Evolutionary conservation across 2,888 invertebrate genomes (phyloP), one percentile per base, ranked within the genome.

Genomic region (Napeogenes inachia): DNA sequence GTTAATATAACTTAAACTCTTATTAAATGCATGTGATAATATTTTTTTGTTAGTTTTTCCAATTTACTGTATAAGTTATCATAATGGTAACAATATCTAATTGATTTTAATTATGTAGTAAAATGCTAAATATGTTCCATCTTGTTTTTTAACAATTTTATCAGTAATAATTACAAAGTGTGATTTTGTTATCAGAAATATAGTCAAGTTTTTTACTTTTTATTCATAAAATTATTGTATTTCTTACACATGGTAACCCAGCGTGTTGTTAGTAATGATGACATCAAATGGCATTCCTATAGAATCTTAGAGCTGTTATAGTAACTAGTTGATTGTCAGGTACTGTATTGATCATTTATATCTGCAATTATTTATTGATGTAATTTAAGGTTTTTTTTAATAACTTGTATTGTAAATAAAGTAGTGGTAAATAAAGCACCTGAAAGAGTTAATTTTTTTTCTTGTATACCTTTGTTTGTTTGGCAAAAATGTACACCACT

Each of bases 341-440:
- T 68, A 59, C 63, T 64, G 42, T 57, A 58, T 45, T 63, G 33
- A 61, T 64, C 54, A 59, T 65, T 71, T 75, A 78, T 84, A 75
- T 80, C 81, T 78, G 78, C 76, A 73, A 80, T 83, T 86, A 88
- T 88, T 87, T 88, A 89, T 89, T 88, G 78, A 80, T 81, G 75
- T 85, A 81, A 87, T 84, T 81, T 85, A 82, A 75, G 81, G 8
- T 42, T 42, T 83, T 86, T 87, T 82, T 79, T 86, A 81, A 80
- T 87, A 82, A 88, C 87, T 87, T 89, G 87, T 87, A 84, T 78
- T 21, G 21, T 21, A 21, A 21, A 21, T 21, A 21, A 21, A 21
- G 21, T 21, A 79, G 75, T 84, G 86, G 80, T 80, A 71, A 89
- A 81, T 87, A 87, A 88, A 87, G 80, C 62, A 62, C 46, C 33